Conservation (phyloP, 2,113 vertebrate species). For the Diadophis punctatus region DNA sequence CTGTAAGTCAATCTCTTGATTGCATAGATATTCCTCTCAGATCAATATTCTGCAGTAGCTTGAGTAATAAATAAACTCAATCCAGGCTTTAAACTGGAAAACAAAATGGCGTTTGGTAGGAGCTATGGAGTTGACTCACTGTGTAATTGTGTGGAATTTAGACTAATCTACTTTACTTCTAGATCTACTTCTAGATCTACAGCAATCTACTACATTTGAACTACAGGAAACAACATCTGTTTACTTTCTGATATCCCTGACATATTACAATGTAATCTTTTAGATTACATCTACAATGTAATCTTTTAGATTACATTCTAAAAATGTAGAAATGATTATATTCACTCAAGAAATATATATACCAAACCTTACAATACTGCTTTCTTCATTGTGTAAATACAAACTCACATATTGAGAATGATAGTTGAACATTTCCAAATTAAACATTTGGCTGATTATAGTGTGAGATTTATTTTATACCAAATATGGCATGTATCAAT, state of each 20-base stretch:
- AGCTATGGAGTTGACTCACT: not conserved
- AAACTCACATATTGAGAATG: not conserved
- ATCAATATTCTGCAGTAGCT: not conserved
- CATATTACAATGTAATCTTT: not conserved
- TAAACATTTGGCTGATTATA: not conserved
- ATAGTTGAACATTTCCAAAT: not conserved
- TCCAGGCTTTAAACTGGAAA: not conserved
- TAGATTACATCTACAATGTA: no score
- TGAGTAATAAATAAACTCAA: not conserved
- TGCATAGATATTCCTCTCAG: not conserved
- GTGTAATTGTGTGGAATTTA: not conserved
- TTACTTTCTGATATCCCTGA: not conserved
- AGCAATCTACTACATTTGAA: not conserved
- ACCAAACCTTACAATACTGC: not conserved
- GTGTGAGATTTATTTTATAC: not conserved
- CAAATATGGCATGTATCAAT: not conserved
- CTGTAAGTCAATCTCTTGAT: not conserved
- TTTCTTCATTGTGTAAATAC: not conserved
- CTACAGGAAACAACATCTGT: not conserved
- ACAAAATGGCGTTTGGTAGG: not conserved
- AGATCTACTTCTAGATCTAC: no score
- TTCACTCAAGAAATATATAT: not conserved
- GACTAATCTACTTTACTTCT: not conserved
- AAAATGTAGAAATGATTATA: not conserved
- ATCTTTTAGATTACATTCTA: no score